Conservation (phyloP, 30 jellyfish, hydroid and myxozoan genomes). For the Aurelia sp. region DNA sequence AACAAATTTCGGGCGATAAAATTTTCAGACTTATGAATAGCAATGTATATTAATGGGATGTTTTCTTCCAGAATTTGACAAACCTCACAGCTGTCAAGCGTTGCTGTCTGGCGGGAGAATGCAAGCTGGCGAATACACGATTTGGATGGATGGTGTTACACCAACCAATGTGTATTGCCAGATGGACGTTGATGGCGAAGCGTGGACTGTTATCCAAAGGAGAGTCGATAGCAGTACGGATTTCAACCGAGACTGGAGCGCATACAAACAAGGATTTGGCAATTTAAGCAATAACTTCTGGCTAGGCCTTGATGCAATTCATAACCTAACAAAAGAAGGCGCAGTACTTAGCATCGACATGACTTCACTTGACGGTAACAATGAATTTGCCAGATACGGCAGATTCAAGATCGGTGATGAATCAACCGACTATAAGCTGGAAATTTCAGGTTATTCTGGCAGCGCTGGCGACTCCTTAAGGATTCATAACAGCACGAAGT, state of each 20-base stretch:
- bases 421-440: not conserved
- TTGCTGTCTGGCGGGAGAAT: no score
- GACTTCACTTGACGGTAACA: not conserved
- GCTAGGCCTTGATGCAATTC: slow-evolving; percentile 32
- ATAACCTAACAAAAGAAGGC: not conserved
- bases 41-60: no score
- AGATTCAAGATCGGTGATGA: not conserved
- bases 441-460: not conserved
- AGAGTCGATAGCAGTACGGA: not conserved
- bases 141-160: no score
- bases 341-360: not conserved
- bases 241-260: slow-evolving; percentile 10
- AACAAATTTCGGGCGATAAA: no score
- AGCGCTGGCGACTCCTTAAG: slow-evolving; percentile 26
- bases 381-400: not conserved
- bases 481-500: not conserved
- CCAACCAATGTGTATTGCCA: not conserved
- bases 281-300: not conserved
- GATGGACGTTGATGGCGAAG: slow-evolving; percentile 7
- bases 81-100: no score
- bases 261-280: slow-evolving; percentile 25
- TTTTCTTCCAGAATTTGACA: no score
- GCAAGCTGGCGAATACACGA: no score
- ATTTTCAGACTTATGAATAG: no score
- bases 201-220: slow-evolving; percentile 40